Conservation (phyloP, 1,140 invertebrate genomes). For the Trichonephila clavipes region DNA sequence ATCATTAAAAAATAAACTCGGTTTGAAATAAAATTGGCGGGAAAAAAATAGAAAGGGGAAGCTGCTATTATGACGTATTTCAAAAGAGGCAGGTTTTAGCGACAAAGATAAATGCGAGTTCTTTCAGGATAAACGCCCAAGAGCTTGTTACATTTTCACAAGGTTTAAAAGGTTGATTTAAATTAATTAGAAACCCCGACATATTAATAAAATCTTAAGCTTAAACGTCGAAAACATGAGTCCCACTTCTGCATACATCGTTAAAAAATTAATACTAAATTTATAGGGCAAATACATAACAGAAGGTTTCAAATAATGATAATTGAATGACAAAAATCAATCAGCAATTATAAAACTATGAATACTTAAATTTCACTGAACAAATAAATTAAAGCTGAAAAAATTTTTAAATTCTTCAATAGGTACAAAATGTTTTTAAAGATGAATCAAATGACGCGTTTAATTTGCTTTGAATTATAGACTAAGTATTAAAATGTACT, state of each 20-base stretch:
- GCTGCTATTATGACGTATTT: neutral
- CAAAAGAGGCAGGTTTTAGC: conserved; percentile 41
- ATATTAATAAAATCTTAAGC: conserved; percentile 17
- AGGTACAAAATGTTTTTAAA: too few species aligned
- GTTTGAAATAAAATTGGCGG: too few species aligned
- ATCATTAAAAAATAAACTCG: neutral
- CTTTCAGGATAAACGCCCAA: conserved; percentile 37
- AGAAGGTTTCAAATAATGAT: neutral
- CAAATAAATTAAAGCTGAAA: too few species aligned
- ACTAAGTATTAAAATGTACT: too few species aligned
- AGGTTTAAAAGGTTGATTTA: conserved; percentile 24
- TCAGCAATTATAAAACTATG: too few species aligned
- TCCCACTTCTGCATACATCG: neutral
- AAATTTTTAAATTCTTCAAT: too few species aligned
- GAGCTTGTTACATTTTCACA: conserved; percentile 25
- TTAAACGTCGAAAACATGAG: neutral
- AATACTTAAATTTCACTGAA: too few species aligned
- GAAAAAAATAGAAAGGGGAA: neutral
- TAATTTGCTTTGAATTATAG: too few species aligned
- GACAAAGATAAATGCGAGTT: conserved; percentile 60
- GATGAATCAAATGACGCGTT: too few species aligned
- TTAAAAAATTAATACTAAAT: neutral
- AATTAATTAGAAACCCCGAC: conserved; percentile 6
- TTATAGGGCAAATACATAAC: neutral
- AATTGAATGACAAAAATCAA: too few species aligned